Conservation (phyloP, 2,113 vertebrate species). For the Charina bottae region DNA sequence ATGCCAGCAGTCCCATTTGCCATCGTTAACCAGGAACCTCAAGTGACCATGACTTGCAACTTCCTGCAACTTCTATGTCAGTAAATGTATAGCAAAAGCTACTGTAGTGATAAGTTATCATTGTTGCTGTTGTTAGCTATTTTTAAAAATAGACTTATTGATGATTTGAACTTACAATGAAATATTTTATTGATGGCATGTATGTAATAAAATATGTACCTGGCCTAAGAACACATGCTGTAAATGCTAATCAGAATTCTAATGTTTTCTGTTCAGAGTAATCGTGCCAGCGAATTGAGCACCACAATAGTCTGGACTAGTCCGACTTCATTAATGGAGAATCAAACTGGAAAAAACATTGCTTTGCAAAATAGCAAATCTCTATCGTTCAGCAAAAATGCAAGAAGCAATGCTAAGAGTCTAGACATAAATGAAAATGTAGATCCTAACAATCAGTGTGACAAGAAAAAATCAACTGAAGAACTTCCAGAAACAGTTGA, state of each 20-base stretch:
- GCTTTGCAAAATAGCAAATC: constrained; percentile 44
- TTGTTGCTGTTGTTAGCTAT: neutral
- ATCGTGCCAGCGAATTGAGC: constrained; percentile 81
- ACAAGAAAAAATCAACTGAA: constrained; percentile 45
- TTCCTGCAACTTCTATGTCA: neutral
- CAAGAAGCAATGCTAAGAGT: constrained; percentile 50
- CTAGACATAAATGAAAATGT: constrained; percentile 51
- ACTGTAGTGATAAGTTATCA: neutral
- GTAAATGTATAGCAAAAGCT: neutral
- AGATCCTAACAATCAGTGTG: constrained; percentile 65
- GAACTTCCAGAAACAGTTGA: constrained; percentile 27
- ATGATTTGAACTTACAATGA: neutral
- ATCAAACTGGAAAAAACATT: constrained; percentile 42
- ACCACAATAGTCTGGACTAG: constrained; percentile 90
- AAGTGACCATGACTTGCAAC: neutral
- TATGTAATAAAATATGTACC: neutral
- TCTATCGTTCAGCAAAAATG: constrained; percentile 9
- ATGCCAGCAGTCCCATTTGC: neutral
- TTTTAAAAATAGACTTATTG: neutral
- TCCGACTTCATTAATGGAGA: constrained; percentile 78
- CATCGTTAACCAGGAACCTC: neutral
- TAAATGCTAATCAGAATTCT: neutral
- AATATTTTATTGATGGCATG: neutral
- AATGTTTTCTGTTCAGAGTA: constrained; percentile 71
- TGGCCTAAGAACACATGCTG: neutral